Conservation (phyloP, 2,888 invertebrate genomes). For the Campaea margaritaria region DNA sequence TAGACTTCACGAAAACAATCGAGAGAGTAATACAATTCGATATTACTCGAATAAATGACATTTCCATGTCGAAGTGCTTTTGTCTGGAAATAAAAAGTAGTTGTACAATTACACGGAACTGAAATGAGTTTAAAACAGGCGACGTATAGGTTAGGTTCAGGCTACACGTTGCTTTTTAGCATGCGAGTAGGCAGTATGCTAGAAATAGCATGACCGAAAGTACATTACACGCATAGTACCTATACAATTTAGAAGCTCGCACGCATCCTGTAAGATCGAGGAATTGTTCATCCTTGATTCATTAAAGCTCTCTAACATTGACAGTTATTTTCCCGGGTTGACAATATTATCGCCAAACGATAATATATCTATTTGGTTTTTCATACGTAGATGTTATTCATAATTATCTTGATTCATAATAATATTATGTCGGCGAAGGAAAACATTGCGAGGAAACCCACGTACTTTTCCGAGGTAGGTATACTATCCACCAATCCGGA, state of each 20-base stretch:
- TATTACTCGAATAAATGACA: background rate
- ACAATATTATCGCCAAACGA: no score
- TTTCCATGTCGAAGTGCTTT: conserved; percentile 4
- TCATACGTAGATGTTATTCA: no score
- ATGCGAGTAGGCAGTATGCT: background rate
- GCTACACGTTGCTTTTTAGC: conserved; percentile 1
- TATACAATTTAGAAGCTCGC: background rate
- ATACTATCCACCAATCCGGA: no score
- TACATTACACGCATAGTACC: background rate
- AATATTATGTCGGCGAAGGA: no score
- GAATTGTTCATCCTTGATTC: no score
- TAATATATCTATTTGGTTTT: no score
- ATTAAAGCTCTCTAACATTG: no score
- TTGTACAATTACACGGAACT: conserved; percentile 2
- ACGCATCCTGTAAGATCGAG: no score
- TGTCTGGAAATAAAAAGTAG: conserved; percentile 2
- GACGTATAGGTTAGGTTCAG: background rate
- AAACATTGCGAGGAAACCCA: no score
- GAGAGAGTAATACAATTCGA: background rate
- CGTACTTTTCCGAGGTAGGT: no score
- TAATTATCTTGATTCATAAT: no score
- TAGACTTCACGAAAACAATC: background rate
- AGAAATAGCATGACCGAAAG: background rate
- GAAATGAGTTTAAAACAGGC: background rate
- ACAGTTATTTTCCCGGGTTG: no score